A percentile compares a stretch with the other conserved stretches of the same genome.
Conservation (phyloP, 2,113 vertebrate species). For the Atherinomorus stipes region DNA sequence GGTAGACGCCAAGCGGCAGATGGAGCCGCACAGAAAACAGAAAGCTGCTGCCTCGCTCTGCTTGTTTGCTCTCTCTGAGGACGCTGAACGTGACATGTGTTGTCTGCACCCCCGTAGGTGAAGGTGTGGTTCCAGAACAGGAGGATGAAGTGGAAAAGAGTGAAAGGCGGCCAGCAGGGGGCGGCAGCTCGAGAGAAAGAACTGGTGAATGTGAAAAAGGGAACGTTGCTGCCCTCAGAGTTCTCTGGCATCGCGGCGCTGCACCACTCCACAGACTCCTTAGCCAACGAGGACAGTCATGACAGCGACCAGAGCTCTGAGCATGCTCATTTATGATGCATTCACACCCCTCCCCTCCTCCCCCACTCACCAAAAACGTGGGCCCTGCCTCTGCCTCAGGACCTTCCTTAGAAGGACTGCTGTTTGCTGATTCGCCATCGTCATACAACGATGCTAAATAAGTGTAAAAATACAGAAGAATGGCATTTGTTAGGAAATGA, state of each 20-base stretch:
- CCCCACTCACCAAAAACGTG: constrained; percentile 57
- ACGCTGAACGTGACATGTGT: constrained; percentile 10
- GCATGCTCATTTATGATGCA: constrained; percentile 94
- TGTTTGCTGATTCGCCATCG: constrained; percentile 68
- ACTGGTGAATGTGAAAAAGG: constrained; percentile 98
- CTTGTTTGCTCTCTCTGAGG: background rate
- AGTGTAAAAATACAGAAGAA: constrained; percentile 68
- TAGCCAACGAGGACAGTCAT: constrained; percentile 95
- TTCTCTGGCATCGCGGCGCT: constrained; percentile 92
- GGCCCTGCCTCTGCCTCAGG: constrained; percentile 87
- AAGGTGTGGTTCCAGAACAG: constrained; percentile 99
- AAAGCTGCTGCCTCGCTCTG: background rate
- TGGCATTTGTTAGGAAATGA: constrained; percentile 36
- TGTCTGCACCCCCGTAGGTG: constrained; percentile 83
- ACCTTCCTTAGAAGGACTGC: constrained; percentile 74
- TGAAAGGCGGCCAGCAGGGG: constrained; percentile 98
- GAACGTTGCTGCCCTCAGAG: constrained; percentile 93
- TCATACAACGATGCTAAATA: constrained; percentile 72
- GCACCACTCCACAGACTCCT: constrained; percentile 92
- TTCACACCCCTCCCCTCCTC: constrained; percentile 67
- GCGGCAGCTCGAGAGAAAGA: constrained; percentile 95
- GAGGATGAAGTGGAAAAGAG: constrained; percentile 98
- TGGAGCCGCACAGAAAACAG: constrained; percentile 74
- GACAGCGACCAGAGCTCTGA: constrained; percentile 99
- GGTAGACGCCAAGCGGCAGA: constrained; percentile 81